These are phyloP conservation scores for Sarcophilus harrisii DNA, from an alignment of 2,797 vertebrate genomes.

Conservation along the genomic window DNA sequence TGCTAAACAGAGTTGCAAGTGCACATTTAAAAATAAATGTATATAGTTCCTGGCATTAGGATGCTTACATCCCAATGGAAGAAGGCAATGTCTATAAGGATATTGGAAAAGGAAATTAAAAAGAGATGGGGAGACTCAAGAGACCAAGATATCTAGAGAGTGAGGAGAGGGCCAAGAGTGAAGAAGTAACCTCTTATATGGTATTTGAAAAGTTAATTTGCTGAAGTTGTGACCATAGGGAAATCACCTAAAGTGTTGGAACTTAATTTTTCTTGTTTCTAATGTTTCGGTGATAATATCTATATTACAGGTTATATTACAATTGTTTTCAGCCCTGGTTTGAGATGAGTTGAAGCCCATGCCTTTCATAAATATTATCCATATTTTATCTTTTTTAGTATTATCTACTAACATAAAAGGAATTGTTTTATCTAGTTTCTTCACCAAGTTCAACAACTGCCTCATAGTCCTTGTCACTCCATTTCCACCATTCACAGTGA, in stretches of 20 bases:
- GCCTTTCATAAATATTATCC: background rate
- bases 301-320: background rate
- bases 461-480: background rate
- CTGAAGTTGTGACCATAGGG: background rate
- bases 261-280: background rate
- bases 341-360: background rate
- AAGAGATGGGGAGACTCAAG: background rate
- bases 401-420: background rate
- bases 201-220: background rate
- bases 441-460: background rate
- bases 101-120: background rate
- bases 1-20: background rate
- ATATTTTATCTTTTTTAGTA: background rate
- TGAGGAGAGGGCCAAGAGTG: background rate
- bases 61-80: background rate
- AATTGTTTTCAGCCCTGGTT: background rate
- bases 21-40: background rate
- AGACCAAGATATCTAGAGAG: background rate
- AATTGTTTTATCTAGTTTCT: background rate
- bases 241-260: background rate
- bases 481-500: background rate
- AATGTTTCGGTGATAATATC: background rate
- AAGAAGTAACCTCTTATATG: background rate
- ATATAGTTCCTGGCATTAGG: background rate
- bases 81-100: accelerated